These are phyloP conservation scores for Cepaea hortensis DNA, from an alignment of 2,888 invertebrate genomes.

Conservation along the genomic window DNA sequence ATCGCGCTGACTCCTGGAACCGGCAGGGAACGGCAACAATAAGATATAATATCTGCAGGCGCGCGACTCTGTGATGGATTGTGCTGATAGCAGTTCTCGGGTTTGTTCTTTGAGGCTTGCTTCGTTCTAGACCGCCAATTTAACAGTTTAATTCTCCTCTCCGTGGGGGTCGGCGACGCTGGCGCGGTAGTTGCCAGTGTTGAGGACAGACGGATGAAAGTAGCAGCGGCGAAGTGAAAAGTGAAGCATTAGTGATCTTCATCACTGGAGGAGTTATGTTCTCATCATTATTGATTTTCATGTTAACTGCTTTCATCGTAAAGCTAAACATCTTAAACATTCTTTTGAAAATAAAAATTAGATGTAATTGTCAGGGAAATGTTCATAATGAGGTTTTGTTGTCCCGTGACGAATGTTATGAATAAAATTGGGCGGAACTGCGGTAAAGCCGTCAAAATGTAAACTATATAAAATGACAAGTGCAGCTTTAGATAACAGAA, in stretches of 20 bases:
- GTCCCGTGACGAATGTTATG: no score
- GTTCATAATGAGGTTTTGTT: no score
- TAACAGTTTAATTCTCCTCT: slow-evolving; percentile 41
- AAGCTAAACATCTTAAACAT: no score
- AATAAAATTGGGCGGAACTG: no score
- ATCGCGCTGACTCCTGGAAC: slow-evolving; percentile 25
- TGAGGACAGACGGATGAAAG: slow-evolving; percentile 44
- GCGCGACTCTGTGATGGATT: slow-evolving; percentile 38
- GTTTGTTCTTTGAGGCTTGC: slow-evolving; percentile 34
- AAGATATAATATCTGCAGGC: slow-evolving; percentile 43
- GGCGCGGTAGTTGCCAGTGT: slow-evolving; percentile 20
- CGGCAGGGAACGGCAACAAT: slow-evolving; percentile 40
- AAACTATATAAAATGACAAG: no score
- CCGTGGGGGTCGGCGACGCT: slow-evolving; percentile 45
- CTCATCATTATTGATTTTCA: not conserved
- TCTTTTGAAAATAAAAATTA: not conserved
- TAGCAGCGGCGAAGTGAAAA: slow-evolving; percentile 13
- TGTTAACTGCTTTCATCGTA: not conserved
- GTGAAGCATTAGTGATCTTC: slow-evolving; percentile 5
- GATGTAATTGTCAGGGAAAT: not conserved
- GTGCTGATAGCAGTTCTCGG: slow-evolving; percentile 30
- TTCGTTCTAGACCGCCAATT: slow-evolving; percentile 26
- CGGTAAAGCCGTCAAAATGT: no score
- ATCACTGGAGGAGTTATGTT: not conserved
- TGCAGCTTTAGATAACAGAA: no score